Conservation (phyloP, 2,113 vertebrate species). For the Pungitius pungitius region DNA sequence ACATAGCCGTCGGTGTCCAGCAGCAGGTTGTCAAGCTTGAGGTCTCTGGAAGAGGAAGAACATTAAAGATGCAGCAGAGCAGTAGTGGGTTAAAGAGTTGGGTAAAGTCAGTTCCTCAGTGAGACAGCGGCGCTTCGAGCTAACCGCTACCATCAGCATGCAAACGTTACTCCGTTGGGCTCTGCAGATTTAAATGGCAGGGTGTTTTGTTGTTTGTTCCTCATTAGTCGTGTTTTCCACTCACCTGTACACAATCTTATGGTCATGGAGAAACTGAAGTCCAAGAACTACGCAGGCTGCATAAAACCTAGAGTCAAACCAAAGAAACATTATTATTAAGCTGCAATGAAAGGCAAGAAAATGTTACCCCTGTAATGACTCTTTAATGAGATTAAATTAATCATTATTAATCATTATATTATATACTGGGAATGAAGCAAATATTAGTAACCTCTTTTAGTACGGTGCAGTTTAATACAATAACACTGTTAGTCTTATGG, state of each 20-base stretch:
- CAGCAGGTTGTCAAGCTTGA: slow-evolving; percentile 97
- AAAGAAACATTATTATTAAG: slow-evolving; percentile 17
- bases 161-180: neutral
- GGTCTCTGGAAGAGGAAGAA: slow-evolving; percentile 83
- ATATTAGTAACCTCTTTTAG: neutral
- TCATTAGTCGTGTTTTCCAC: slow-evolving; percentile 31
- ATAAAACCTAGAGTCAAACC: slow-evolving; percentile 86
- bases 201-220: neutral
- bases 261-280: slow-evolving; percentile 96
- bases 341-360: neutral
- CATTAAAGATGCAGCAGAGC: slow-evolving; percentile 8
- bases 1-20: slow-evolving; percentile 96
- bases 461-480: neutral
- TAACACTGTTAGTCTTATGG: neutral
- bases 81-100: neutral
- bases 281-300: slow-evolving; percentile 97
- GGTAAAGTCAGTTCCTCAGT: neutral
- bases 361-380: neutral
- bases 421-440: neutral
- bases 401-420: neutral
- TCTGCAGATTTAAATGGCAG: neutral
- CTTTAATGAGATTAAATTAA: neutral
- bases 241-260: slow-evolving; percentile 98
- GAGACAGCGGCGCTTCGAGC: neutral
- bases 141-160: neutral